Conservation (phyloP, 2,888 invertebrate species). For the Tortrix viridana region DNA sequence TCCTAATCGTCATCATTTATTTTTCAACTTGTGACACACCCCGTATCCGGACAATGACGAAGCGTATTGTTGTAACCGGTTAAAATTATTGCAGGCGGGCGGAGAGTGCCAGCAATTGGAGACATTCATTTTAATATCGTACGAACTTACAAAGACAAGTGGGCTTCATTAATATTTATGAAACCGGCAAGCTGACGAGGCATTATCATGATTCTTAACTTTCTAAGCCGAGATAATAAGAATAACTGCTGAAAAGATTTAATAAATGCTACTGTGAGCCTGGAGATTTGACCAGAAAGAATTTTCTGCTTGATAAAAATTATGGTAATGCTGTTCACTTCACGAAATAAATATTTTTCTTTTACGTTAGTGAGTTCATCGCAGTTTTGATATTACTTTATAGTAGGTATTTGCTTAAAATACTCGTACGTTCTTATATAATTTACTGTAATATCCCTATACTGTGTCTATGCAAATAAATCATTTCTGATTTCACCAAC, state of each 20-base stretch:
- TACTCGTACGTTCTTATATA: too few relatives aligned
- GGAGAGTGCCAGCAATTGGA: slow-evolving; percentile 62
- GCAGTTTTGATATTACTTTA: too few relatives aligned
- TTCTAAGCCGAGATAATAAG: slow-evolving; percentile 29
- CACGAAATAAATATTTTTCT: too few relatives aligned
- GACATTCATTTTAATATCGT: slow-evolving; percentile 74
- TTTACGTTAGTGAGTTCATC: too few relatives aligned
- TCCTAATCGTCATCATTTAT: slow-evolving; percentile 1
- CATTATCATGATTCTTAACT: slow-evolving; percentile 36
- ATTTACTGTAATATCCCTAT: too few relatives aligned
- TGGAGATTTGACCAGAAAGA: slow-evolving; percentile 3
- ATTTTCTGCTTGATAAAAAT: slow-evolving; percentile 6
- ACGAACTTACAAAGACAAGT: slow-evolving; percentile 59
- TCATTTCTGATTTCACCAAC: too few relatives aligned
- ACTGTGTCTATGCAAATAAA: too few relatives aligned
- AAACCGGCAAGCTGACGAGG: slow-evolving; percentile 42
- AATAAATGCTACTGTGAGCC: slow-evolving; percentile 17
- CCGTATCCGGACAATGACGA: slow-evolving; percentile 30
- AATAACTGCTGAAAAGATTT: slow-evolving; percentile 26
- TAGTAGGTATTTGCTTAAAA: too few relatives aligned
- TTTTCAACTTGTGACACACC: slow-evolving; percentile 11
- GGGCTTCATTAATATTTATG: slow-evolving; percentile 72
- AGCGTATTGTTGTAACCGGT: slow-evolving; percentile 29
- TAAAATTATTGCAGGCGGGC: slow-evolving; percentile 53
- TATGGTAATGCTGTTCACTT: neutral